Conservation (phyloP, 2,113 vertebrate genomes). For the Rhynchomys soricoides region DNA sequence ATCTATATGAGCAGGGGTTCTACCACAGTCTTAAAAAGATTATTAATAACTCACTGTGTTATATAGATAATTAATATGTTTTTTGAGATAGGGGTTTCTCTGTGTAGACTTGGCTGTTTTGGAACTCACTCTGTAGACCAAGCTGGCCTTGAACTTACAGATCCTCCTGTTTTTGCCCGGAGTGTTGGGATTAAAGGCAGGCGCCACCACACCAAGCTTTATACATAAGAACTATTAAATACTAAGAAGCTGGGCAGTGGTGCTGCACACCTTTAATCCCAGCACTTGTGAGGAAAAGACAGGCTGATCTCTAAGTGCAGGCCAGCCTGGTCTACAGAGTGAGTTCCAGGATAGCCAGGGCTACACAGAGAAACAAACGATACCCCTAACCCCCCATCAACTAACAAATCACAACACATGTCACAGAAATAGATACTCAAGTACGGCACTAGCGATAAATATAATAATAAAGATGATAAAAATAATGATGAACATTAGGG, state of each 20-base stretch:
- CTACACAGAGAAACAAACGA: not conserved
- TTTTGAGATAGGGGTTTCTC: not conserved
- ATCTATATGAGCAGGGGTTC: not conserved
- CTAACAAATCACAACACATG: constrained; percentile 15
- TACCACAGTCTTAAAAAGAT: not conserved
- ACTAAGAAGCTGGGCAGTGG: not conserved
- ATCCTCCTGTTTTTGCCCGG: not conserved
- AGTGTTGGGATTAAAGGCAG: not conserved
- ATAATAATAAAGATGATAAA: constrained; percentile 1
- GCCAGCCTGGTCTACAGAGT: not conserved
- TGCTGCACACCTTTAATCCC: not conserved
- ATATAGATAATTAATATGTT: not conserved
- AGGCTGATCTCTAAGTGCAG: not conserved
- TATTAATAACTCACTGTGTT: not conserved
- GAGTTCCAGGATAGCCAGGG: not conserved
- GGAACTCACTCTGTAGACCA: not conserved
- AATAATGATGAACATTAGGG: not conserved
- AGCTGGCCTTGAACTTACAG: not conserved
- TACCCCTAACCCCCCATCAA: not conserved
- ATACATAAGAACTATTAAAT: not conserved
- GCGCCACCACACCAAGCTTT: not conserved
- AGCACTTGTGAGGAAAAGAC: not conserved
- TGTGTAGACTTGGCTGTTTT: not conserved
- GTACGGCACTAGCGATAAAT: constrained; percentile 15
- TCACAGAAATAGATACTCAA: not conserved